Base-by-base conservation (phyloP, 2,888 invertebrate genomes). In the Limenitis camilla region DNA sequence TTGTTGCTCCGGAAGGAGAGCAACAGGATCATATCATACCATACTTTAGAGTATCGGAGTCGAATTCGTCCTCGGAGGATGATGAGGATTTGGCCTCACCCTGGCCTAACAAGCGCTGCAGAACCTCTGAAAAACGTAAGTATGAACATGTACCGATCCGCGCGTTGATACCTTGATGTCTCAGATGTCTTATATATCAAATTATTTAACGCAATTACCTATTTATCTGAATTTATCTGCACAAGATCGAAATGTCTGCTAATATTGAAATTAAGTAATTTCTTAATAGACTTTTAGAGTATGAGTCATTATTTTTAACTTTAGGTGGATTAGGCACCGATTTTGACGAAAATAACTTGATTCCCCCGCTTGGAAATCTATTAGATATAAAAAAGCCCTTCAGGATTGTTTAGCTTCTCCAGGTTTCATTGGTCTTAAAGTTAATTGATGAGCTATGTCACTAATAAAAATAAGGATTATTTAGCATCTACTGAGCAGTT, bases 401-500 rank as follows among this genome's bases (percentile, higher is more conserved):
- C 41, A 29, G 29, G 28, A 28, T 29, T 29, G 41, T 29, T 29
- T 41, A n/a, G 41, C 41, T 29, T 29, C 9, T 29, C 29, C 41
- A 4, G 29, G 10, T 9, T 41, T 29, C 29, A 9, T 40, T 6
- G 41, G 41, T 41, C n/a, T 41, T n/a, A 41, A 41, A 29, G 41
- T 29, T n/a, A 29, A 7, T 41, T 41, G n/a, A n/a, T n/a, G n/a
- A n/a, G n/a, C n/a, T n/a, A n/a, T n/a, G n/a, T n/a, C n/a, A n/a
- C n/a, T 41, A n/a, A 41, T 41, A 41, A 30, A 29, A 41, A 29
- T 41, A 43, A 43, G 19, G 39, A 44, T 28, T 44, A 32, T 10
- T 11, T 40, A 28, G 39, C 43, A 6, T 44, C 44, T 27, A 44
- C 50, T 6, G 44, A 50, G 6, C 9, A 31, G 4, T 7, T 50